These are phyloP conservation scores for Drosophila bocki DNA, from an alignment of 1,140 invertebrate genomes.

Conservation along the genomic window DNA sequence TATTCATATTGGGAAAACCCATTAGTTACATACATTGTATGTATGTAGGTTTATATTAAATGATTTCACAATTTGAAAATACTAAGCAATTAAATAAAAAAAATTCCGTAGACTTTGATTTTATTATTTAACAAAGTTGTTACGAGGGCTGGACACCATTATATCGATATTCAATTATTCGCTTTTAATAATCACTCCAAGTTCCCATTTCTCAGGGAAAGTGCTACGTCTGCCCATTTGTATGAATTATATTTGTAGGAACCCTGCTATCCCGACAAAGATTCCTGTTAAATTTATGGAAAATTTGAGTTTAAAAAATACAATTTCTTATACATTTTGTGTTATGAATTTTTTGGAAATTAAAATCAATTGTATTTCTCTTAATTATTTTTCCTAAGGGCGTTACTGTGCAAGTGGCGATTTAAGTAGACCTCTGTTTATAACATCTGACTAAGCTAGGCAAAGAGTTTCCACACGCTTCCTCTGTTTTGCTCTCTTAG, in stretches of 20 bases:
- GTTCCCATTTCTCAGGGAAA: no score
- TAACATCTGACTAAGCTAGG: neutral
- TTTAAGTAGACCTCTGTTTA: neutral
- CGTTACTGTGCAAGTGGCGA: neutral
- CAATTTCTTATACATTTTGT: neutral
- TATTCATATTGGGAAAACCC: neutral
- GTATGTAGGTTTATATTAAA: neutral
- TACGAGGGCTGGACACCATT: no score
- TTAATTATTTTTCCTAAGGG: neutral
- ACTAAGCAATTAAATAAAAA: neutral
- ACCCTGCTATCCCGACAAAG: neutral
- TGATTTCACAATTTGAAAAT: slow-evolving; percentile 1
- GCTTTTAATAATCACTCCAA: no score
- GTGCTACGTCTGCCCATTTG: neutral
- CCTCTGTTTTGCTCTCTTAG: slow-evolving; percentile 10
- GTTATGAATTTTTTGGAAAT: neutral
- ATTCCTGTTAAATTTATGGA: neutral
- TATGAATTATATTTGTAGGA: neutral
- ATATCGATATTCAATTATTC: no score
- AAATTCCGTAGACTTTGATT: neutral
- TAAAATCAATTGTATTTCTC: neutral
- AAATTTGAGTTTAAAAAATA: no score
- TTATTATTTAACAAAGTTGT: neutral
- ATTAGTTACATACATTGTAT: neutral
- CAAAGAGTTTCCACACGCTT: neutral